phyloP scores from a whole-genome alignment of 2,113 vertebrate species.

The Pomatorhinus ruficollis region DNA sequence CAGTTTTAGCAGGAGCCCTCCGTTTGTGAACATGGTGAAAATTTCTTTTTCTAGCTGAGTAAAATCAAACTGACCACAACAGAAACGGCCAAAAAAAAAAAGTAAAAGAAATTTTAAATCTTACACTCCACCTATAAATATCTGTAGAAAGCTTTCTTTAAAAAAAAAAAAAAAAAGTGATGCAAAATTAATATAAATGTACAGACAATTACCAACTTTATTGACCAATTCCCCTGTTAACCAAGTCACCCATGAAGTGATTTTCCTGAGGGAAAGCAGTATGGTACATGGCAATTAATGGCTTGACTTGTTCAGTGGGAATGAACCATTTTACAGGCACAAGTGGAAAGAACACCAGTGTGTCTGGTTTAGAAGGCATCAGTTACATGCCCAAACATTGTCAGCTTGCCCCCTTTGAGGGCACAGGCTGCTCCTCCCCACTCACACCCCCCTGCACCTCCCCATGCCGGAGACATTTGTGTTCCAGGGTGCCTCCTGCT shows the following conservation, averaged over 20 bases:
- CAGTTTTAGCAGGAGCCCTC: not conserved
- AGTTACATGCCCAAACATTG: fast-evolving
- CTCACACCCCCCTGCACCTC: fast-evolving
- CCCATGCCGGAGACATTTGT: fast-evolving
- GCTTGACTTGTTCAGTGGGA: not conserved
- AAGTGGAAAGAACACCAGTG: fast-evolving
- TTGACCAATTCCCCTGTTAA: not conserved
- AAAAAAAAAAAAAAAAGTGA: too few species aligned
- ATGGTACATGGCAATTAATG: fast-evolving
- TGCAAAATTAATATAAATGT: not conserved
- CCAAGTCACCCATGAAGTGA: not conserved
- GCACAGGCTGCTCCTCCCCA: not conserved
- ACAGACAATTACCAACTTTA: not conserved
- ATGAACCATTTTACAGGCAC: fast-evolving
- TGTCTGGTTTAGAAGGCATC: fast-evolving
- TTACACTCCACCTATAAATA: not conserved
- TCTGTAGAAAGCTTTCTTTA: not conserved
- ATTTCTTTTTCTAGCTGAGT: not conserved
- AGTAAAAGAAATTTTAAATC: not conserved
- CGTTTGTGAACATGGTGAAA: not conserved
- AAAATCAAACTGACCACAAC: not conserved
- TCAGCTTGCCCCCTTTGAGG: fast-evolving
- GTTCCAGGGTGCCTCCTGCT: fast-evolving
- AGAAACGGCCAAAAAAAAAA: not conserved
- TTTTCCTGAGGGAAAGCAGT: not conserved